Evolutionary conservation across 1,140 invertebrate genomes (phyloP), one percentile per base, ranked within the genome.

Genomic region (Lordiphosa mommai): DNA sequence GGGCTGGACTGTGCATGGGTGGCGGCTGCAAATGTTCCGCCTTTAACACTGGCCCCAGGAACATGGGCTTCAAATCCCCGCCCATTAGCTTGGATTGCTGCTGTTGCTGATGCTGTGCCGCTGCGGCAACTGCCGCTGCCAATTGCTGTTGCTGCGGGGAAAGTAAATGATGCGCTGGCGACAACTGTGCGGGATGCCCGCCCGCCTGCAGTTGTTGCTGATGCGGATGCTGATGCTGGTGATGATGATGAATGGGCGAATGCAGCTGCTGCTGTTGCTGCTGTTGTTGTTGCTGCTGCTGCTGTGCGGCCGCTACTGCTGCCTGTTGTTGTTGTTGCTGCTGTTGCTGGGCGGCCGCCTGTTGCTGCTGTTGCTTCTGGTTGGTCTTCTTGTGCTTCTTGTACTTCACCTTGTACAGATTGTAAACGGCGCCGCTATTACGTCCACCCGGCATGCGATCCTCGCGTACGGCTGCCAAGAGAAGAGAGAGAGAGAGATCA

Each of bases 401-500:
- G 90, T 99, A 99, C 91, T 99, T 99, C 5, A 99, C 96, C 94
- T 99, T 99, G 91, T 99, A 99, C 53, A 99, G 92, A 90, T 99
- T 99, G 90, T 99, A 99, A 36, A 99, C 98, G 51, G 97, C 98
- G 41, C 97, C 98, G 63, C 97, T 99, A 91, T 99, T 99, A 63
- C 99, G 92, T 17, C 98, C 99, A 41, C 99, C 99, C 27, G 98
- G 97, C 95, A 99, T 99, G 80, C 99, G 92, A 90, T 99, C 98
- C 90, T 99, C 97, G 85, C 99, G 91, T 47, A 99, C 98, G 76
- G 98, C 99, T 97, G 89, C 14, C 89, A 90, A 20, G 6, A 50
- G 6, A 13, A 20, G 61, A 6, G 30, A 12, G 37, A 32, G 46
- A 37, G 9, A 2, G 61, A 72, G 23, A 23, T 1, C 7, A 2